Evolutionary conservation across 2,113 vertebrate genomes (phyloP), one percentile per base, ranked within the genome.

Genomic region (Chaenocephalus aceratus): DNA sequence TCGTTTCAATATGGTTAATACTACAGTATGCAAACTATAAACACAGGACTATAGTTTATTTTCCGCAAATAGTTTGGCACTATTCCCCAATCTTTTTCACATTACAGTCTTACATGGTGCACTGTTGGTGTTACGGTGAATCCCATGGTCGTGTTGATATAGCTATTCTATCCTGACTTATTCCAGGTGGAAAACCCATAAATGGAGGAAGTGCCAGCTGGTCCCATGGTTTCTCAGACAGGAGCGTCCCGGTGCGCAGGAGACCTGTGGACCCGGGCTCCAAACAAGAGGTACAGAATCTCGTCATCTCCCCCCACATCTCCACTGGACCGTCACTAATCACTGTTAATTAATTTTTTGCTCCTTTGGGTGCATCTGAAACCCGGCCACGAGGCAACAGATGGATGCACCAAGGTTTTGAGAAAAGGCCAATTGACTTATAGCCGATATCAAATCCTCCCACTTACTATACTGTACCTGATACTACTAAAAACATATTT

Each of bases 171-270:
- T 56, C 36, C 21, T 60, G 21, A 53, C 79, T 56, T 12, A 57
- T 83, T 88, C 11, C 84, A 99, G 98, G 82, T 99, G 98, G 98
- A 99, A 99, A 91, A 97, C 96, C 0, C 98, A 99, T 92, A 99
- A 99, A 66, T 99, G 98, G 98, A 97, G 97, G 68, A 94, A 97
- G 65, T 99, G 98, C 93, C 98, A 99, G 61, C 91, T 99, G 59
- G 98, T 98, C 0, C 97, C 98, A 0, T 99, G 98, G 98, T 94
- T 95, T 0, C 93, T 99, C 70, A 95, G 96, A 3, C 96, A 97
- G 64, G 96, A 96, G 64, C 95, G 93, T 56, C 95, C 96, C 0
- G 96, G 97, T 61, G 96, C 96, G 0, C 97, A 98, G 44, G 98
- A 99, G 90, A 96, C 95, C 18, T 99, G 98, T 57, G 98, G 98